Percentiles rank a stretch among this genome's conserved stretches.
Conservation (phyloP, 2,797 vertebrate genomes). For the Lepidocolaptes lacrymiger region DNA sequence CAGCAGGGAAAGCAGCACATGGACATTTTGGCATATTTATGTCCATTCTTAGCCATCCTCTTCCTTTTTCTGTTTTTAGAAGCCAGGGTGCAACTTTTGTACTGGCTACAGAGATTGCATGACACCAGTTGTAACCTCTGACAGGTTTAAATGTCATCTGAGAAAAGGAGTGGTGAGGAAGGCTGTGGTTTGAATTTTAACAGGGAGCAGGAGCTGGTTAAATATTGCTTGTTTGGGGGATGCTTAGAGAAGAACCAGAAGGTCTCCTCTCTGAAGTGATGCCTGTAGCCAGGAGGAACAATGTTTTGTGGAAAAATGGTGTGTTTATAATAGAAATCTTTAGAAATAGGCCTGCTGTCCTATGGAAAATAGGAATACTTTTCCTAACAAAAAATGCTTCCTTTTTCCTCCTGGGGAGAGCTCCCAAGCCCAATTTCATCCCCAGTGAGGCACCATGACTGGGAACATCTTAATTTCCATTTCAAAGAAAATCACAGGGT, state of each 20-base stretch:
- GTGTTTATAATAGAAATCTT: neutral
- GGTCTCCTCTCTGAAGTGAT: neutral
- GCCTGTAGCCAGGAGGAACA: neutral
- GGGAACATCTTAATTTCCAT: neutral
- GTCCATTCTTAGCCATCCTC: neutral
- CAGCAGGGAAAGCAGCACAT: neutral
- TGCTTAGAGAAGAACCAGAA: neutral
- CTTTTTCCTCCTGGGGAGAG: neutral
- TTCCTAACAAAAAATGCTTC: neutral
- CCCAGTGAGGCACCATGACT: neutral
- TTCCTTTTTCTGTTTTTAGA: constrained; percentile 7
- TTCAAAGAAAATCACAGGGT: fast-evolving
- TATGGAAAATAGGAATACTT: neutral
- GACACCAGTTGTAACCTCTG: neutral
- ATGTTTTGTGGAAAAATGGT: neutral
- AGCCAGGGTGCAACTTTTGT: constrained; percentile 3
- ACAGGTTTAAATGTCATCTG: constrained; percentile 46
- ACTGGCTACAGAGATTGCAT: neutral
- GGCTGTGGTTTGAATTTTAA: constrained; percentile 3
- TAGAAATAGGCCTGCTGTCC: neutral
- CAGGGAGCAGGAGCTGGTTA: neutral
- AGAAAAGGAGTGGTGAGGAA: neutral
- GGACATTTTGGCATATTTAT: neutral
- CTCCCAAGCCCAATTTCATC: neutral
- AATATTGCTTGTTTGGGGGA: neutral